These are phyloP conservation scores for Maniola hyperantus DNA, from an alignment of 2,888 invertebrate genomes.

Conservation along the genomic window DNA sequence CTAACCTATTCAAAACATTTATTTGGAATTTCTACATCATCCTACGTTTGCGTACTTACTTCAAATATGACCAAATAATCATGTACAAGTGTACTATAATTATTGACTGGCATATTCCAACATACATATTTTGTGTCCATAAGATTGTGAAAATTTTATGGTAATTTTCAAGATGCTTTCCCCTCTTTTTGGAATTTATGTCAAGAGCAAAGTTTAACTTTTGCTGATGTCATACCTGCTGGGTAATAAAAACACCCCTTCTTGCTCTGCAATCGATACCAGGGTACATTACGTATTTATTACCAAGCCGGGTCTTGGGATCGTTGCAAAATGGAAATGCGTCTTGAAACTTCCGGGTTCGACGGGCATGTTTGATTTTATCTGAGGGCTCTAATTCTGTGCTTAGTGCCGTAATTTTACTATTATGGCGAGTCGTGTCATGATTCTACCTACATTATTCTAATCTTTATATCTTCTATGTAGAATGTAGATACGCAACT, in stretches of 20 bases:
- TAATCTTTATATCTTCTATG: background rate
- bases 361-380: constrained; percentile 23
- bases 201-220: constrained; percentile 42
- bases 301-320: constrained; percentile 54
- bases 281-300: constrained; percentile 73
- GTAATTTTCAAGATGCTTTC: background rate
- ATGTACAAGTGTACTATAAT: background rate
- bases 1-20: background rate
- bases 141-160: constrained; percentile 11
- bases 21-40: background rate
- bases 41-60: background rate
- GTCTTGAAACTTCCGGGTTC: constrained; percentile 36
- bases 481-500: background rate
- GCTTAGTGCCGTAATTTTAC: constrained; percentile 3
- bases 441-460: constrained; percentile 1
- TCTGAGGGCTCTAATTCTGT: constrained; percentile 11
- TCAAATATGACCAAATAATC: background rate
- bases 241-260: constrained; percentile 60
- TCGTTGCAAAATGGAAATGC: constrained; percentile 53
- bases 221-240: constrained; percentile 64
- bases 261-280: constrained; percentile 65
- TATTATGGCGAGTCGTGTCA: background rate
- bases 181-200: constrained; percentile 26
- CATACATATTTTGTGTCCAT: background rate
- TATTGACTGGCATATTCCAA: background rate